Base-by-base conservation (phyloP, 1,140 invertebrate genomes). In the Bombus balteatus region DNA sequence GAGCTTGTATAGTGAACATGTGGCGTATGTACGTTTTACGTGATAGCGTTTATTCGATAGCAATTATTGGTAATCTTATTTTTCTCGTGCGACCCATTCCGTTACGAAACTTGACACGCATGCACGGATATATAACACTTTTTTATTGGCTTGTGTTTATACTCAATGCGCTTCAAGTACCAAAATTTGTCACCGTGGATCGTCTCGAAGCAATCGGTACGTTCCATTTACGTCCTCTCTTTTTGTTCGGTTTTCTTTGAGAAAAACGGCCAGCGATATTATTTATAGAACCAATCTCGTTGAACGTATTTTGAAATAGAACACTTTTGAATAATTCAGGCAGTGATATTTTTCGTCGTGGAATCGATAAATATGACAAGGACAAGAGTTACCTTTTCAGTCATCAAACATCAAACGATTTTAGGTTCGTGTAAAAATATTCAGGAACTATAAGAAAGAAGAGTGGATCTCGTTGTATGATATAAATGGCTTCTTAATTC, bases 91-190 rank as follows among this genome's bases (percentile, higher is more conserved):
- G 88, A 84, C 89, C 89, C 88, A 73, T 87, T 71, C 81, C 89
- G 86, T 84, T 78, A 47, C 66, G 47, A 84, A 74, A 73, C 65
- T 57, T 71, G 73, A n/a, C 78, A 70, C 68, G 87, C 87, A 88
- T 84, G 90, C n/a, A 78, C 84, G 83, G 89, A 62, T 41, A 86
- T 88, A 87, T 87, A 74, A 88, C 57, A 88, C 57, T 66, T 34
- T 76, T 59, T 57, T 66, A 74, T 90, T 76, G 78, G 75, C 53
- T 86, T 78, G 90, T 91, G 90, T 90, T 47, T 87, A 91, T 87
- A 90, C 90, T 91, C 89, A 90, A 91, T 87, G 84, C 89, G 81
- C 70, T 72, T 90, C 43, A 87, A 79, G 41, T 83, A 90, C 86
- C 76, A 80, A 86, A 85, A 80, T 76, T 39, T 47, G 25, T 65